Evolutionary conservation across 2,888 invertebrate species (phyloP).

Genomic region (Cremastobaeus sp.): DNA sequence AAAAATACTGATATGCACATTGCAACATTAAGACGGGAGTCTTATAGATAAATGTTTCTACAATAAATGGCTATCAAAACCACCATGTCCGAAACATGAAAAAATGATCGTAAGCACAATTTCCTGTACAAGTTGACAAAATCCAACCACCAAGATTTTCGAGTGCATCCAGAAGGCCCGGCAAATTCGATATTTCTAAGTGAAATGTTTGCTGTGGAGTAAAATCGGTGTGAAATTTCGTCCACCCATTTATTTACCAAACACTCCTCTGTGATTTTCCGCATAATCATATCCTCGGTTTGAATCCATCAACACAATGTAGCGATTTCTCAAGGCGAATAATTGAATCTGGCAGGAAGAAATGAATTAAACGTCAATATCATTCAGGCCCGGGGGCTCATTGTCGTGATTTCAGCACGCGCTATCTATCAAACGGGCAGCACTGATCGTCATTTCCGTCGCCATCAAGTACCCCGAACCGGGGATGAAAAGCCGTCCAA

Average conservation of each 20-base stretch:
- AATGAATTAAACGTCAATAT: slow-evolving; percentile 43
- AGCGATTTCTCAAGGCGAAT: slow-evolving; percentile 6
- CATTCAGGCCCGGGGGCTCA: slow-evolving; percentile 18
- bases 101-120: too few relatives aligned
- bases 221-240: neutral
- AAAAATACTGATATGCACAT: too few relatives aligned
- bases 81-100: too few relatives aligned
- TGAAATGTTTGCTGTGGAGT: too few relatives aligned
- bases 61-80: too few relatives aligned
- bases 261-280: slow-evolving; percentile 29
- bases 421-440: slow-evolving; percentile 45
- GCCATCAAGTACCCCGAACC: slow-evolving; percentile 26
- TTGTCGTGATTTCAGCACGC: slow-evolving; percentile 51
- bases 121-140: too few relatives aligned
- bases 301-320: neutral
- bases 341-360: slow-evolving; percentile 30
- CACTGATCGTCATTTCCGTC: slow-evolving; percentile 27
- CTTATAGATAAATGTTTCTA: too few relatives aligned
- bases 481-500: slow-evolving; percentile 11
- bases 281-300: slow-evolving; percentile 19
- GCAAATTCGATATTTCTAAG: too few relatives aligned
- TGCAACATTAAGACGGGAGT: too few relatives aligned
- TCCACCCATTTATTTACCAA: slow-evolving; percentile 33
- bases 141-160: too few relatives aligned
- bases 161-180: too few relatives aligned